Conservation (phyloP, 2,797 vertebrate genomes). For the Champsocephalus gunnari region DNA sequence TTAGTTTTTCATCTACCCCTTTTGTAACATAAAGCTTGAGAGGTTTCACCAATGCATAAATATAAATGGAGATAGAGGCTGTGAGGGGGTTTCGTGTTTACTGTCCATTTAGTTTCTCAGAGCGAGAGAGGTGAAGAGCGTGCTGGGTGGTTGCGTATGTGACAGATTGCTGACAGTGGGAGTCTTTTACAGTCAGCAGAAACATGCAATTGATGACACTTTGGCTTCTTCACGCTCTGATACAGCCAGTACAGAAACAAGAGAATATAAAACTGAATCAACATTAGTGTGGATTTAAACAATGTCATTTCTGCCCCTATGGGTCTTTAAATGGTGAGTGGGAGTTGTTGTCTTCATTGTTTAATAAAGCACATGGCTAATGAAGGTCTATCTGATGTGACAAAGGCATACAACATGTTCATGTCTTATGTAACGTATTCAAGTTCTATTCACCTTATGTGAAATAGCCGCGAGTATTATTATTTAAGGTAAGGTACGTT, state of each 20-base stretch:
- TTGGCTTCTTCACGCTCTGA: conserved; percentile 66
- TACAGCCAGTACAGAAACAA: conserved; percentile 41
- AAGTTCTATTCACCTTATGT: too few species aligned
- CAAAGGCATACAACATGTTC: too few species aligned
- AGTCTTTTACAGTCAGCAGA: conserved; percentile 77
- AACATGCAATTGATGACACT: conserved; percentile 68
- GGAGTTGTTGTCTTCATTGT: too few species aligned
- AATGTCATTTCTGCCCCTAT: too few species aligned
- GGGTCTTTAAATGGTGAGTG: too few species aligned
- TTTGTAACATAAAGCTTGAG: neutral
- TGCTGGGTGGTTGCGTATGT: conserved; percentile 69
- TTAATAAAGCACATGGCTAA: too few species aligned
- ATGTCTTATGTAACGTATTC: too few species aligned
- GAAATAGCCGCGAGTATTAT: too few species aligned
- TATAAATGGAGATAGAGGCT: conserved; percentile 30
- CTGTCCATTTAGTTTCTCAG: conserved; percentile 30
- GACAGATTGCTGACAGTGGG: conserved; percentile 82
- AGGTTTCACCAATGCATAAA: conserved; percentile 14
- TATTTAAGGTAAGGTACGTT: too few species aligned
- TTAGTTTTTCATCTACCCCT: too few species aligned
- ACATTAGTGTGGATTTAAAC: neutral
- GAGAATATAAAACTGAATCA: neutral
- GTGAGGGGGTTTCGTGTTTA: conserved; percentile 34
- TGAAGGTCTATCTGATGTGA: too few species aligned
- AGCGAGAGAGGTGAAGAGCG: conserved; percentile 51